Conservation (phyloP, 2,888 invertebrate species). For the Ophraella communa region DNA sequence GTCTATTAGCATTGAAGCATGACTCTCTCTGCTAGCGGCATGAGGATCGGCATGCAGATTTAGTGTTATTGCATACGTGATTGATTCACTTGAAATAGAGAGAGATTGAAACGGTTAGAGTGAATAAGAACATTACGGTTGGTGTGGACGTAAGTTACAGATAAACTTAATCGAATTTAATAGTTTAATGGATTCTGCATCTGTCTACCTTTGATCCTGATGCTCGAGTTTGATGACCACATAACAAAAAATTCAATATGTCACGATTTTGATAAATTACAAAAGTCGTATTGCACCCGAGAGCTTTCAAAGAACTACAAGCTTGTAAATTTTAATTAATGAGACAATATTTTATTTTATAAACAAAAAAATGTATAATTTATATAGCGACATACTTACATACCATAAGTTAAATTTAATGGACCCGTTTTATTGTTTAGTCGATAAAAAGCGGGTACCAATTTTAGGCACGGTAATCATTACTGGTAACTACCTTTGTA, state of each 20-base stretch:
- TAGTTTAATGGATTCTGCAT: conserved; percentile 53
- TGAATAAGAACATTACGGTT: conserved; percentile 45
- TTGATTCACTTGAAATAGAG: conserved; percentile 50
- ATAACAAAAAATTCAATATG: background rate
- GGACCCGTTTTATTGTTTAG: background rate
- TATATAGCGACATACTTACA: background rate
- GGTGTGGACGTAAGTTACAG: conserved; percentile 52
- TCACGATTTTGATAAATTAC: too few relatives aligned
- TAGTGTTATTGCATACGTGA: conserved; percentile 59
- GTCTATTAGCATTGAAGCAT: conserved; percentile 41
- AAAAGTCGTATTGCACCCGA: too few relatives aligned
- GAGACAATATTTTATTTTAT: too few relatives aligned
- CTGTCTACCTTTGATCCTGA: conserved; percentile 46
- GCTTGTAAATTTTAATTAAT: too few relatives aligned
- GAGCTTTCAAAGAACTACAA: too few relatives aligned
- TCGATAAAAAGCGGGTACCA: background rate
- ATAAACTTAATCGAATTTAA: conserved; percentile 51
- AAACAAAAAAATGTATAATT: too few relatives aligned
- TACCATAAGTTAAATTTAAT: too few relatives aligned
- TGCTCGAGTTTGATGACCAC: conserved; percentile 29
- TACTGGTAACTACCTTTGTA: conserved; percentile 23
- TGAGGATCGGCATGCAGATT: conserved; percentile 56
- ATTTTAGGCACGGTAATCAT: conserved; percentile 12
- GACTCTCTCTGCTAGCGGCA: conserved; percentile 52
- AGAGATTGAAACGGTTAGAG: conserved; percentile 19